These are phyloP conservation scores for Rhincodon typus DNA, from an alignment of 2,797 vertebrate genomes.

Conservation along the genomic window DNA sequence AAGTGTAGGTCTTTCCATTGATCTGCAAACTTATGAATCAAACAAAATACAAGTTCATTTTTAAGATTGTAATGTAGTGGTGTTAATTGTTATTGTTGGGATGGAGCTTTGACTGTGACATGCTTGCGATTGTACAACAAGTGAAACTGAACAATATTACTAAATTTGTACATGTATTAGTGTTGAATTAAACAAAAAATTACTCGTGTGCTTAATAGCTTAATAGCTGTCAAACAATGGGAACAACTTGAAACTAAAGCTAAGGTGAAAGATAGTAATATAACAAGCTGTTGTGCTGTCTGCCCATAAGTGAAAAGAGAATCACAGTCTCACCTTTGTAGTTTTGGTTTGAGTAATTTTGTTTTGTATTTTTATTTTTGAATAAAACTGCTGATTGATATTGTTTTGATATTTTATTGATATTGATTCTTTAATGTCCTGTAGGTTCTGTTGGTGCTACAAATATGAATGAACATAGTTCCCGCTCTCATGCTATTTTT, in stretches of 20 bases:
- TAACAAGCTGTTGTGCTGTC: not conserved
- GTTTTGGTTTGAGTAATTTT: not conserved
- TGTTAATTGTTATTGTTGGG: not conserved
- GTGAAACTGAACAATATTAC: not conserved
- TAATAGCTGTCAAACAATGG: not conserved
- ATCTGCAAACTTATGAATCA: not conserved
- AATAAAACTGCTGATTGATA: not conserved
- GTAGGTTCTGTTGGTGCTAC: conserved; percentile 91
- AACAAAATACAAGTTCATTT: not conserved
- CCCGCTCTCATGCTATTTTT: conserved; percentile 94
- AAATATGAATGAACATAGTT: conserved; percentile 99
- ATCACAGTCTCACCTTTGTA: not conserved
- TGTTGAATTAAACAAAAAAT: not conserved
- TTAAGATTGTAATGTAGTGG: not conserved
- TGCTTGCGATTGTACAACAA: not conserved
- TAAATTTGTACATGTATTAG: not conserved
- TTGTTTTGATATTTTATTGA: not conserved
- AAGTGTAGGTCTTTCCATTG: not conserved
- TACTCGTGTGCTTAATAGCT: not conserved
- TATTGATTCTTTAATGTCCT: not conserved
- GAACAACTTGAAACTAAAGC: not conserved
- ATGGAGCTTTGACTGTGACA: not conserved
- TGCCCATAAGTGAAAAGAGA: no score
- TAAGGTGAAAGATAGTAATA: not conserved
- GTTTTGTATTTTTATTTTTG: not conserved